Conservation (phyloP, 2,797 vertebrate species). For the Epinephelus coioides region DNA sequence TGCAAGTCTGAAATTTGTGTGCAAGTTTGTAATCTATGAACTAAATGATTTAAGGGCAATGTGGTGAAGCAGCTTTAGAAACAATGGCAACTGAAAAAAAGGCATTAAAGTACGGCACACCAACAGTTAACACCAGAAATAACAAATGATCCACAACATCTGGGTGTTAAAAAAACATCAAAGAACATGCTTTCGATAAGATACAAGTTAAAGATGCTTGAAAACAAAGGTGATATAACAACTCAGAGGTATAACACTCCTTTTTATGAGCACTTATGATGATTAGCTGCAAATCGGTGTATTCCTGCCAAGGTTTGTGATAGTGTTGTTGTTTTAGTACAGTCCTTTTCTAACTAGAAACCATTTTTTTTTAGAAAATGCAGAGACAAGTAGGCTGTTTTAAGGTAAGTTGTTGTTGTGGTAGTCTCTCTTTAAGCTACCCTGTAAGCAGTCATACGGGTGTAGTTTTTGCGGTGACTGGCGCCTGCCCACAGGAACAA, state of each 20-base stretch:
- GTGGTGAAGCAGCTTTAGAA: slow-evolving; percentile 72
- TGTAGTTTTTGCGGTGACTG: slow-evolving; percentile 95
- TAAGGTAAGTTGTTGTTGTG: not conserved
- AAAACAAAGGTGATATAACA: slow-evolving; percentile 35
- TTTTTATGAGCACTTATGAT: slow-evolving; percentile 53
- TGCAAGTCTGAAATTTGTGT: slow-evolving; percentile 24
- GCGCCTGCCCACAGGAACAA: slow-evolving; percentile 99
- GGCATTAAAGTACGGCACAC: slow-evolving; percentile 49
- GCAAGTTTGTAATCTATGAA: slow-evolving; percentile 17
- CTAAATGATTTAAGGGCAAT: slow-evolving; percentile 66
- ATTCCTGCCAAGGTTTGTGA: slow-evolving; percentile 17
- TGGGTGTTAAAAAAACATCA: slow-evolving; percentile 25
- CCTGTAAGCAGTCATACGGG: slow-evolving; percentile 93
- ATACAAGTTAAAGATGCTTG: slow-evolving; percentile 13
- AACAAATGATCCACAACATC: slow-evolving; percentile 14
- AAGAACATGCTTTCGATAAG: slow-evolving; percentile 44
- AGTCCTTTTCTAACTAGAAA: slow-evolving; percentile 22
- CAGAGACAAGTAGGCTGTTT: slow-evolving; percentile 25
- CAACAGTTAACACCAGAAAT: slow-evolving; percentile 24
- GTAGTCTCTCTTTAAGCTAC: slow-evolving; percentile 80
- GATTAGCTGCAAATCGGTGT: slow-evolving; percentile 47
- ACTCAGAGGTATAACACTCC: slow-evolving; percentile 10
- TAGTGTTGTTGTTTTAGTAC: not conserved
- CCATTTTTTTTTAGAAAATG: not conserved
- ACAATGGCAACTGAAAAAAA: slow-evolving; percentile 68